Percentiles rank a stretch among this genome's conserved stretches.
Evolutionary conservation across 2,888 invertebrate genomes (phyloP).

Genomic region (Rhyacophila evoluta): DNA sequence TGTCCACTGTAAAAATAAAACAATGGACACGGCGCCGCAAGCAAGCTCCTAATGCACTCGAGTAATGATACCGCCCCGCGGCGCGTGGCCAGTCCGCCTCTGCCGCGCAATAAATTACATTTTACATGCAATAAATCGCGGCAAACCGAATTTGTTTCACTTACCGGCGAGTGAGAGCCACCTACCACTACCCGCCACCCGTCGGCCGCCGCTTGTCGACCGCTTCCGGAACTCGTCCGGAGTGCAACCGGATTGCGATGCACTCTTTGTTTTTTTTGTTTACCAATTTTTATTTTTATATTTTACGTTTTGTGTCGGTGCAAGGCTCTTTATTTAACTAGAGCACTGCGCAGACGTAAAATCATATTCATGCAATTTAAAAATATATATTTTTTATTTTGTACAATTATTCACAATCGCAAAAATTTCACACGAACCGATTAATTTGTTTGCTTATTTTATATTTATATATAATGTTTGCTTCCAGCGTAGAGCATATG

Average conservation of each 20-base stretch:
- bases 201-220: slow-evolving; percentile 31
- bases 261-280: neutral
- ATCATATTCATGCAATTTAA: no score
- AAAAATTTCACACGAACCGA: no score
- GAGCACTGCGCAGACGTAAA: neutral
- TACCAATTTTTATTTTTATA: neutral
- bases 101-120: slow-evolving; percentile 52
- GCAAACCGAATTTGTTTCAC: slow-evolving; percentile 55
- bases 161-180: slow-evolving; percentile 39
- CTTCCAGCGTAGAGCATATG: no score
- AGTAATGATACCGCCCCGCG: slow-evolving; percentile 32
- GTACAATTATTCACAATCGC: no score
- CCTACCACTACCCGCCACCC: slow-evolving; percentile 27
- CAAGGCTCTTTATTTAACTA: neutral
- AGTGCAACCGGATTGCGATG: slow-evolving; percentile 16
- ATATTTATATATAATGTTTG: no score
- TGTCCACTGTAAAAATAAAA: slow-evolving; percentile 32
- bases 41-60: slow-evolving; percentile 38
- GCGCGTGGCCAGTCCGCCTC: slow-evolving; percentile 31
- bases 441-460: no score
- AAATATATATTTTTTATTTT: no score
- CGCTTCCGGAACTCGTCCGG: slow-evolving; percentile 29
- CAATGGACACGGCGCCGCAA: slow-evolving; percentile 27
- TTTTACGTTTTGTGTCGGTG: neutral
- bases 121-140: slow-evolving; percentile 55